Evolutionary conservation across 2,113 vertebrate genomes (phyloP), one percentile per base, ranked within the genome.

Genomic region (Gallinago undulata): DNA sequence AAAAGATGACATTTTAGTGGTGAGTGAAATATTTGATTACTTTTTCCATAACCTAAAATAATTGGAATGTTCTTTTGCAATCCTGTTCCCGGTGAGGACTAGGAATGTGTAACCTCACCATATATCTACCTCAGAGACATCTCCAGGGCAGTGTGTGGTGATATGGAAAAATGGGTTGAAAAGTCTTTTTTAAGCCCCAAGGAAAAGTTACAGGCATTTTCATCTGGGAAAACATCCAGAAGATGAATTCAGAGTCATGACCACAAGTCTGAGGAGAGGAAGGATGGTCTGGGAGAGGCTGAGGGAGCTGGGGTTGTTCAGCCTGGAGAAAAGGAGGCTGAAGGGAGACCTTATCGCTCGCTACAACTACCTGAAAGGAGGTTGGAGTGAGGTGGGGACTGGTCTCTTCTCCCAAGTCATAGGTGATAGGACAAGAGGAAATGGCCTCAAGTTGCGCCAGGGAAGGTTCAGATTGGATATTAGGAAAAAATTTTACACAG

Each of bases 31-130:
- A 47, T 67, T 94, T 83, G 56, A 93, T 84, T 93, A 68, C 50
- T 92, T 97, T 90, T 94, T 91, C 87, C 93, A 76, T 92, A 93
- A 91, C 73, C 91, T 94, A 87, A 92, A 95, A 76, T 91, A 94
- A 69, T 33, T 51, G 83, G 90, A 96, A 92, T 87, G 92, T 74
- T 95, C 90, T 85, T 95, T 81, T 92, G 91, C 75, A 95, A 81
- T 82, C 50, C 53, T 0, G 0, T 88, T 95, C 76, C 56, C 0
- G 3, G 45, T 93, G 77, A 91, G 50, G 80, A 85, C 55, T 82
- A 50, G 57, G 84, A 84, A 92, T 82, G 50, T 62, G 50, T 89
- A 94, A 93, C 83, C 31, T 87, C 62, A 53, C 73, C 35, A 41
- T 82, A n/a, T 23, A 57, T 84, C 90, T 85, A 74, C 67, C 62